Evolutionary conservation across 1,140 invertebrate genomes (phyloP).

Genomic region (Dolichoris vasculosae): DNA sequence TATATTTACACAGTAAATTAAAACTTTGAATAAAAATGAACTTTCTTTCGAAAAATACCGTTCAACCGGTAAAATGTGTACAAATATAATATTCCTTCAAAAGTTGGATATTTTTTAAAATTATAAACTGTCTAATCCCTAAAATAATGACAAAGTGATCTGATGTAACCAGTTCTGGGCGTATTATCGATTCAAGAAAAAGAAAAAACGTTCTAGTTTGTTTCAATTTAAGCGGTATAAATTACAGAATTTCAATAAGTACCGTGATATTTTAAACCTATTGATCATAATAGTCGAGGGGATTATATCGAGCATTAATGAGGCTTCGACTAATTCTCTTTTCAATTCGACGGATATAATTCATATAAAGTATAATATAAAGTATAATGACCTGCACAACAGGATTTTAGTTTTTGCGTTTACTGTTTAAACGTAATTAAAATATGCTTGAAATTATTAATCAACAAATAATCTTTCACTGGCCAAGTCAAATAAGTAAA

Average conservation of each 20-base stretch:
- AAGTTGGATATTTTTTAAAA: neutral
- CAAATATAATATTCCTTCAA: neutral
- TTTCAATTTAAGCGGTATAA: constrained; percentile 27
- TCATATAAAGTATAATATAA: neutral
- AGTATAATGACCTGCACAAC: neutral
- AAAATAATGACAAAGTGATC: constrained; percentile 2
- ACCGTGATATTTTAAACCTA: constrained; percentile 9
- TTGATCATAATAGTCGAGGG: constrained; percentile 24
- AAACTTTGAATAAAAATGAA: constrained; percentile 7
- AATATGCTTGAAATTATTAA: neutral
- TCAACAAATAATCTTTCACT: neutral
- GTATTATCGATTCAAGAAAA: neutral
- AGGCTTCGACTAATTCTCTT: neutral
- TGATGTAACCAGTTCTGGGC: neutral
- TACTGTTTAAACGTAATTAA: neutral
- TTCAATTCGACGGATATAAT: neutral
- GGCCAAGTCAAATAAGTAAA: no score
- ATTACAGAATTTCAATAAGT: constrained; percentile 14
- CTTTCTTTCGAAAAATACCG: neutral
- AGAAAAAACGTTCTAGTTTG: neutral
- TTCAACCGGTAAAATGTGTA: neutral
- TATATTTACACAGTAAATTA: constrained; percentile 19
- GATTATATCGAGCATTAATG: constrained; percentile 21
- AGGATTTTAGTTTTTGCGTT: neutral
- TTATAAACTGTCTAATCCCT: constrained; percentile 11